phyloP scores from a whole-genome alignment of 2,113 vertebrate genomes.

The Monopterus albus region DNA sequence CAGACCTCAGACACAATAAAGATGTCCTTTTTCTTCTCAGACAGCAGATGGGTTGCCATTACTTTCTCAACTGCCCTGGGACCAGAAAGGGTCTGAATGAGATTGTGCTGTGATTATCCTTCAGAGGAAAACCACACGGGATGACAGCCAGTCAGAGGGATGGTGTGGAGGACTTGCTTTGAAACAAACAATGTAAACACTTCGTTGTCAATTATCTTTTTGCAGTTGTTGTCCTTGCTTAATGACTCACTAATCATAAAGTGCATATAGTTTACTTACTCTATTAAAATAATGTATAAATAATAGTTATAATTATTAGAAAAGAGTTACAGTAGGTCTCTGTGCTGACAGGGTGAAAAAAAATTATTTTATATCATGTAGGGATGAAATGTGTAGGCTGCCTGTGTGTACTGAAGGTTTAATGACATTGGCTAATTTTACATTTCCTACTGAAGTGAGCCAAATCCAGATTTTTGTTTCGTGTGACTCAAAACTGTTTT shows the following conservation, averaged over 20 bases:
- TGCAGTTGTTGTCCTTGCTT: slow-evolving; percentile 5
- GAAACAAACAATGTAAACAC: slow-evolving; percentile 35
- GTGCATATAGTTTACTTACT: neutral
- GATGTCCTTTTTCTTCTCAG: slow-evolving; percentile 65
- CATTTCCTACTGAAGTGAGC: no score
- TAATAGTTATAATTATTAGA: no score
- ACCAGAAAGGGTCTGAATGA: slow-evolving; percentile 61
- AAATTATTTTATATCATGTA: no score
- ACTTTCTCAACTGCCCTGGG: slow-evolving; percentile 55
- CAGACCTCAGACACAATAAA: slow-evolving; percentile 71
- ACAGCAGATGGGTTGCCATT: slow-evolving; percentile 54
- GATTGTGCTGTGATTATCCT: slow-evolving; percentile 62
- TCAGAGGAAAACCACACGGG: slow-evolving; percentile 70
- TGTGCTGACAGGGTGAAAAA: neutral
- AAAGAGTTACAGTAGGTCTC: neutral
- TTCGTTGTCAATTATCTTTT: neutral
- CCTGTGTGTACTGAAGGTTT: no score
- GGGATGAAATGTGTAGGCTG: no score
- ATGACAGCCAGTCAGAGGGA: slow-evolving; percentile 45
- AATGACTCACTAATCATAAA: neutral
- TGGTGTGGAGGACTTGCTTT: slow-evolving; percentile 11
- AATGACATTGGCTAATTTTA: no score
- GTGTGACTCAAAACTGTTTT: no score
- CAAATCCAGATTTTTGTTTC: no score
- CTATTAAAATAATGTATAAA: no score